Conservation (phyloP, 1,140 invertebrate genomes). For the Protaetia brevitarsis region DNA sequence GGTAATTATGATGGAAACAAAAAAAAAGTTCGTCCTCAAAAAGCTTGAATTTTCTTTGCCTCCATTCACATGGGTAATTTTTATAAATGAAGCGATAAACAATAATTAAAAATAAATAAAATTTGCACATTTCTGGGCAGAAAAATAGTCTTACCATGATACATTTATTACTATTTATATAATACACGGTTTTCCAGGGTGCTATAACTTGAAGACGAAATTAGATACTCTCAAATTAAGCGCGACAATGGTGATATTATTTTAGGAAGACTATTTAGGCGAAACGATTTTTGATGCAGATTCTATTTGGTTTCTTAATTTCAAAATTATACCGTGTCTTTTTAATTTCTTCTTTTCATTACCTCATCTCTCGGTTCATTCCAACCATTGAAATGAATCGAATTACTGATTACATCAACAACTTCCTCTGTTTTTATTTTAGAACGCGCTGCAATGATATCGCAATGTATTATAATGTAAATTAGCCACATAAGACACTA, state of each 20-base stretch:
- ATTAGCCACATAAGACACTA: conserved; percentile 22
- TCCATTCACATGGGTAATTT: neutral
- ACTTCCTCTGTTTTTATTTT: neutral
- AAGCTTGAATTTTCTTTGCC: neutral
- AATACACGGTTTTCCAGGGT: neutral
- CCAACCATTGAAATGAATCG: neutral
- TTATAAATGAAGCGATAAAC: neutral
- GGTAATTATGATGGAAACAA: conserved; percentile 7
- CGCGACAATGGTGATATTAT: neutral
- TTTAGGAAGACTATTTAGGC: neutral
- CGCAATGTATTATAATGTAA: conserved; percentile 21
- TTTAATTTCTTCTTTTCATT: neutral
- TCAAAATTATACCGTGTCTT: too few relatives aligned
- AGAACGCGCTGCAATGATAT: conserved; percentile 1
- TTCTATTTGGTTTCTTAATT: neutral
- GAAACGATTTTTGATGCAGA: neutral
- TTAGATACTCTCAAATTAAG: neutral
- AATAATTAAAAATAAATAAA: neutral
- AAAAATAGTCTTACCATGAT: conserved; percentile 3
- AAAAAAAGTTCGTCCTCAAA: conserved; percentile 11
- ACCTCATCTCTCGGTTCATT: neutral
- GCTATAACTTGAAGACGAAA: neutral
- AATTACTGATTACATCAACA: conserved; percentile 12
- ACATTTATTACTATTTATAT: neutral
- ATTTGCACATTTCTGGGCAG: neutral